A percentile compares a stretch with the other conserved stretches of the same genome.
Conservation (phyloP, 2,797 vertebrate genomes). For the Pipistrellus pipistrellus region DNA sequence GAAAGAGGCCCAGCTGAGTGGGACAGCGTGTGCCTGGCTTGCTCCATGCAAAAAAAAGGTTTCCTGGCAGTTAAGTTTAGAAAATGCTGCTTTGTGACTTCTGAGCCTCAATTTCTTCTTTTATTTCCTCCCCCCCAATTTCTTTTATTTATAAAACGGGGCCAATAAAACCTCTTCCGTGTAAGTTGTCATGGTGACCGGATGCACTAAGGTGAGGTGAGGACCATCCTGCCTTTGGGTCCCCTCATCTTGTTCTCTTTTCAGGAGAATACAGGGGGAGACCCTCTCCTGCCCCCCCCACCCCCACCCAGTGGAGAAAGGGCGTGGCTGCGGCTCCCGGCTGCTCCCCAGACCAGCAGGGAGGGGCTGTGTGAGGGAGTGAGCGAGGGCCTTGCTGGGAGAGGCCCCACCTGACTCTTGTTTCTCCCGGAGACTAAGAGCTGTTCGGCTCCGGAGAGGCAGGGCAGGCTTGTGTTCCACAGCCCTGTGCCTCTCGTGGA, state of each 20-base stretch:
- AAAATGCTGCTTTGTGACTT: background rate
- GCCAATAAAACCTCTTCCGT: background rate
- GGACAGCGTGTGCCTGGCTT: background rate
- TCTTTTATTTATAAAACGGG: slow-evolving; percentile 30
- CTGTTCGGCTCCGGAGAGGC: background rate
- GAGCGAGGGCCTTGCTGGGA: background rate
- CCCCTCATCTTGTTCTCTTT: background rate
- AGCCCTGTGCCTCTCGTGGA: background rate
- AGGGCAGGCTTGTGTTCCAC: background rate
- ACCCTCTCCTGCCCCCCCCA: background rate
- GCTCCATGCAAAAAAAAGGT: background rate
- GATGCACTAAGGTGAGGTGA: background rate
- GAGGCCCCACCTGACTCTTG: fast-evolving
- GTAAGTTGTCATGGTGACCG: background rate
- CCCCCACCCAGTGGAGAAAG: background rate
- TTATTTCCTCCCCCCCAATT: background rate
- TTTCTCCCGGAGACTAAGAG: background rate
- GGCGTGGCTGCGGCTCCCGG: background rate
- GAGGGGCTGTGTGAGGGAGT: background rate
- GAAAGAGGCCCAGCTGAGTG: background rate
- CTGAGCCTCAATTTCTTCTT: slow-evolving; percentile 23
- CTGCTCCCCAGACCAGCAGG: background rate
- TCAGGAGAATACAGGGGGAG: background rate
- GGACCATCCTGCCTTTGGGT: background rate
- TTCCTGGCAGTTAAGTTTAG: background rate